A percentile compares a stretch with the other conserved stretches of the same genome.
These are phyloP conservation scores for Allobates femoralis DNA, from an alignment of 2,797 vertebrate genomes.

Conservation along the genomic window DNA sequence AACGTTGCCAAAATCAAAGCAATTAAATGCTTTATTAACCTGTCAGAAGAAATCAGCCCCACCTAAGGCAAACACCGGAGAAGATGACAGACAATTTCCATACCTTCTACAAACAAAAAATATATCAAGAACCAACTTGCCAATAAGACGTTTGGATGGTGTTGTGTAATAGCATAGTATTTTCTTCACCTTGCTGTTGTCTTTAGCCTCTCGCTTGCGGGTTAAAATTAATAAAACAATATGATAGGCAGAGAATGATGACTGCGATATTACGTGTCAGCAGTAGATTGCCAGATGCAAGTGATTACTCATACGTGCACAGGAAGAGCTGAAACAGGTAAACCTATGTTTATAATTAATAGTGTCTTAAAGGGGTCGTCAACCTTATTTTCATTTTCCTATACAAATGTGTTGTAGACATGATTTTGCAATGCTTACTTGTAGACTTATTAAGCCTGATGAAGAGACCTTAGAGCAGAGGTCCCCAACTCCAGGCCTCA, in stretches of 20 bases:
- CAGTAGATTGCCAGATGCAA: background rate
- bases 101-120: slow-evolving; percentile 5
- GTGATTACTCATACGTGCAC: background rate
- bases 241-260: background rate
- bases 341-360: background rate
- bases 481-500: too few species aligned
- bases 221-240: background rate
- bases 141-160: background rate
- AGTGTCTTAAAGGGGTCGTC: too few species aligned
- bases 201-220: background rate
- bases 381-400: too few species aligned
- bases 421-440: too few species aligned
- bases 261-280: background rate
- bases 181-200: background rate
- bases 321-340: background rate
- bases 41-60: slow-evolving; percentile 26
- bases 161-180: background rate
- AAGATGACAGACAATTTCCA: slow-evolving; percentile 48
- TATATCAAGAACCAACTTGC: slow-evolving; percentile 15
- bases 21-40: slow-evolving; percentile 39
- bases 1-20: slow-evolving; percentile 22
- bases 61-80: slow-evolving; percentile 10
- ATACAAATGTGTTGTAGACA: too few species aligned
- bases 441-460: too few species aligned
- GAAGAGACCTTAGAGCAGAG: too few species aligned